Conservation (phyloP, 2,888 invertebrate species). For the Rosalia funebris region DNA sequence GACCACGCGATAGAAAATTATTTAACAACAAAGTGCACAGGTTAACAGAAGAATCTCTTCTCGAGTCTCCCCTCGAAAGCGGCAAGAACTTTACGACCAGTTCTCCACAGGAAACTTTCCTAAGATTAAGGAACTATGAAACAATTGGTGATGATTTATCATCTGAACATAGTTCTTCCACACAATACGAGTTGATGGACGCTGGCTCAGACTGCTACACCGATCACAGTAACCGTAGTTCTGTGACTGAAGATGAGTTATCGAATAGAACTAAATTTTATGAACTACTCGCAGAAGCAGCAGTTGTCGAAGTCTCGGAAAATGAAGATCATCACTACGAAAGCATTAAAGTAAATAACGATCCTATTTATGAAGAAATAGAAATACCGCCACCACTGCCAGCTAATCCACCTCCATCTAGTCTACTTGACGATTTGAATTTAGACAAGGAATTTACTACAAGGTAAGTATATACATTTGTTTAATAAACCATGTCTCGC, state of each 20-base stretch:
- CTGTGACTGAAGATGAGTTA: conserved; percentile 71
- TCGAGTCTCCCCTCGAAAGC: conserved; percentile 71
- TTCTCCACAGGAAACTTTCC: conserved; percentile 71
- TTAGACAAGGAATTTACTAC: conserved; percentile 77
- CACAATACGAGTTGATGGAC: conserved; percentile 81
- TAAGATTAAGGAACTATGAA: conserved; percentile 67
- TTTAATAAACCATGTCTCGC: background rate
- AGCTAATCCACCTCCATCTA: conserved; percentile 78
- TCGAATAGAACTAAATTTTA: conserved; percentile 76
- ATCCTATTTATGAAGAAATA: conserved; percentile 84
- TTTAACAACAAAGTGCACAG: conserved; percentile 69
- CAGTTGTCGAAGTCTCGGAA: conserved; percentile 75
- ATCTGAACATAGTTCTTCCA: conserved; percentile 68
- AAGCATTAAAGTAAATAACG: conserved; percentile 75
- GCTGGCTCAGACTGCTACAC: conserved; percentile 80
- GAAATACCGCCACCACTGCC: conserved; percentile 84
- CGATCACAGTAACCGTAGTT: conserved; percentile 66
- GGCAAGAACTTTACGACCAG: conserved; percentile 65
- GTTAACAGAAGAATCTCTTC: conserved; percentile 64
- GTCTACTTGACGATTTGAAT: conserved; percentile 71
- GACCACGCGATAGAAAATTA: conserved; percentile 55
- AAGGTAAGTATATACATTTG: conserved; percentile 58
- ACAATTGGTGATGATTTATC: conserved; percentile 62
- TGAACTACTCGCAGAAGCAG: conserved; percentile 77
- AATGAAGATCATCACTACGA: conserved; percentile 78